A percentile compares a stretch with the other conserved stretches of the same genome.
Conservation (phyloP, 1,140 invertebrate genomes). For the Cotesia typhae region DNA sequence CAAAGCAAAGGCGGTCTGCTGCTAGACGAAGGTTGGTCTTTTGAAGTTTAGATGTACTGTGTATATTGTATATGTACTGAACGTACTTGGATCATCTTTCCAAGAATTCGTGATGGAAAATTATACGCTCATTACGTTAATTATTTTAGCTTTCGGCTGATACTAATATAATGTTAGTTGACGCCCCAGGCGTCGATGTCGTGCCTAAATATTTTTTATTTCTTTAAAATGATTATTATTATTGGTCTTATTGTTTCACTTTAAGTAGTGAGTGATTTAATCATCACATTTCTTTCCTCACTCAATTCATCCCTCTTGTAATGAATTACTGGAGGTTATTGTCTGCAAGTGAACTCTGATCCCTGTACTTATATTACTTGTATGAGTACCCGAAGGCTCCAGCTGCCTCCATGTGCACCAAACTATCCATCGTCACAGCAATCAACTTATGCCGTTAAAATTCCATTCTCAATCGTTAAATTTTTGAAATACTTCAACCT, state of each 20-base stretch:
- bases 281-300: background rate
- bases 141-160: slow-evolving; percentile 28
- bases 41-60: background rate
- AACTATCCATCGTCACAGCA: background rate
- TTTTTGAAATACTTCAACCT: no score
- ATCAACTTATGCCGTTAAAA: background rate
- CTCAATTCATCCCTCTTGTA: slow-evolving; percentile 1
- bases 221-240: no score
- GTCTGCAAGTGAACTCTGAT: slow-evolving; percentile 17
- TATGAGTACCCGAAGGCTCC: background rate
- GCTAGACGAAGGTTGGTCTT: background rate
- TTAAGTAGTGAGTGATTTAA: background rate
- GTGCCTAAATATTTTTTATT: background rate
- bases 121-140: slow-evolving; percentile 32
- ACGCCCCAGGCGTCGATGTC: slow-evolving; percentile 12
- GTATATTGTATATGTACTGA: background rate
- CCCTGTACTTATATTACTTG: background rate
- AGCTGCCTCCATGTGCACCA: slow-evolving; percentile 22
- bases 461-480: no score
- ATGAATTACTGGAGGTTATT: slow-evolving; percentile 1
- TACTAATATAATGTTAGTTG: background rate
- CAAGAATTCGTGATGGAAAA: slow-evolving; percentile 15
- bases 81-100: background rate
- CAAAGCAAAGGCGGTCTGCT: background rate
- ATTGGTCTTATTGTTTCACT: background rate